Evolutionary conservation across 2,888 invertebrate species (phyloP).

Genomic region (Erebia ligea): DNA sequence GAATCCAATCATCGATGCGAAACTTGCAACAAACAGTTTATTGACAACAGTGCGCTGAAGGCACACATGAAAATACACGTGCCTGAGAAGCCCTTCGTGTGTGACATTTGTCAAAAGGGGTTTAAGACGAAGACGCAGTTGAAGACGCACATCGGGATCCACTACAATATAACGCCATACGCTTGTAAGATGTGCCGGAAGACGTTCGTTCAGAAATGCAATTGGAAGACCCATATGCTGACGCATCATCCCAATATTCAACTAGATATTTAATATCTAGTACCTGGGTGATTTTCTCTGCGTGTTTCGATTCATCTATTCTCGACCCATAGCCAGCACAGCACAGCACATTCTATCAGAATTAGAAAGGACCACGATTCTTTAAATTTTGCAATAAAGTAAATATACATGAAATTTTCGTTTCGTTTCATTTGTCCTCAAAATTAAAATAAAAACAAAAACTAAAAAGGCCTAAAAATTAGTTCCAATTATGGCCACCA

Average conservation of each 20-base stretch:
- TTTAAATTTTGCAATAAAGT: no score
- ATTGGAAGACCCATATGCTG: not conserved
- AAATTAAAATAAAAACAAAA: no score
- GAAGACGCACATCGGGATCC: not conserved
- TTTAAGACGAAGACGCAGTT: not conserved
- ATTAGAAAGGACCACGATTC: no score
- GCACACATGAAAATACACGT: not conserved
- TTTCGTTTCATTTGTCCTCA: no score
- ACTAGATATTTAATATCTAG: no score
- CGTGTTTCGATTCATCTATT: no score
- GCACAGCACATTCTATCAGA: no score
- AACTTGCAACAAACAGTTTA: not conserved
- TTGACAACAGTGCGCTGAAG: not conserved
- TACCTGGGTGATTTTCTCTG: no score
- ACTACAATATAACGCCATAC: not conserved
- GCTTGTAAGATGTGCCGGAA: not conserved
- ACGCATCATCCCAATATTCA: not conserved
- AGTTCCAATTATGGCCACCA: no score
- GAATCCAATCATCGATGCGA: conserved; percentile 50
- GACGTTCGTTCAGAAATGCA: not conserved
- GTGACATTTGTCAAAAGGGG: not conserved
- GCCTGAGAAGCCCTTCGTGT: not conserved
- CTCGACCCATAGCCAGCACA: no score
- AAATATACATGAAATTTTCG: no score
- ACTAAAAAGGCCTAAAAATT: no score